Base-by-base conservation (phyloP, 2,888 invertebrate genomes). In the Ceriagrion tenellum region DNA sequence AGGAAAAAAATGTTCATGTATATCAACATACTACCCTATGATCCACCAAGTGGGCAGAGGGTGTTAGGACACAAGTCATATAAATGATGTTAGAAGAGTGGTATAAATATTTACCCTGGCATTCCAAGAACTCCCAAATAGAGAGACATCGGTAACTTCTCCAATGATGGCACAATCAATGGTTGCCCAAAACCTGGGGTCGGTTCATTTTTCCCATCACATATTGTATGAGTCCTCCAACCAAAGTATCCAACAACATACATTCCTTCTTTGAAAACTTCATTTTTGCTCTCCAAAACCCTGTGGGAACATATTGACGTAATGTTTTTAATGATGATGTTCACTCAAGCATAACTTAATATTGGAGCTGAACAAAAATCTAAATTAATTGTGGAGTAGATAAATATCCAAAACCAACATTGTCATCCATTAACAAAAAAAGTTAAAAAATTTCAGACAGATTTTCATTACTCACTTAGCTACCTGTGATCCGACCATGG, bases 241-340 rank as follows among this genome's bases (percentile, higher is more conserved):
- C 98, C 98, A 96, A 98, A 97, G 95, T 97, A 96, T 12, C 97
- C 98, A 4, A 98, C 97, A 26, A 98, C 97, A 96, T 97, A 97
- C 96, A 97, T 97, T 0, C 98, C 98, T 30, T 98, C 97, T 0
- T 98, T 98, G 96, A 97, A 98, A 13, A 97, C 97, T 23, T 97
- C 96, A 96, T 98, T 97, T 96, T 98, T 98, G 96, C 98, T 98
- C 95, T 98, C 97, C 95, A 98, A 97, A 59, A 98, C 98, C 96
- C 98, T 98, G 96, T 95, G 97, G 97, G 18, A 3, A n/a, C 59
- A 69, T 10, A 69, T 10, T n/a, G 26, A n/a, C 10, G 8, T 69
- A 59, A 59, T 59, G 12, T 59, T 59, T 59, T 10, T 59, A 59
- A 59, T 3, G 13, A 59, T 20, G 20, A 59, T 16, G 59, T 20